Evolutionary conservation across 2,113 vertebrate genomes (phyloP).

Genomic region (Pipra filicauda): DNA sequence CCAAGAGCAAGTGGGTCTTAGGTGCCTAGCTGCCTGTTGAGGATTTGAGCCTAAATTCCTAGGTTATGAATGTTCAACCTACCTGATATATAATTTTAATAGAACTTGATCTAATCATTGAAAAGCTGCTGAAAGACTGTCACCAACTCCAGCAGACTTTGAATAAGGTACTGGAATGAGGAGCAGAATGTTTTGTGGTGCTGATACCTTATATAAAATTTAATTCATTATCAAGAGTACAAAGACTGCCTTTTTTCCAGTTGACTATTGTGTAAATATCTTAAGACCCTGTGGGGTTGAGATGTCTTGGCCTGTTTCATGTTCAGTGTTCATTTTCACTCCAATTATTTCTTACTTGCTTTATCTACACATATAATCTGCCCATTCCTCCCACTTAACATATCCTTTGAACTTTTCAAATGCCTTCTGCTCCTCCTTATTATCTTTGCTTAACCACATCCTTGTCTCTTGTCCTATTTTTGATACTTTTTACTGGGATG

Average conservation of each 20-base stretch:
- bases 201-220: not conserved
- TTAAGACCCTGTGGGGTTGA: constrained; percentile 16
- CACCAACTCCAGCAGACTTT: not conserved
- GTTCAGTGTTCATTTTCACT: constrained; percentile 43
- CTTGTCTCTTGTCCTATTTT: constrained; percentile 30
- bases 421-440: constrained; percentile 38
- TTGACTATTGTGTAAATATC: constrained; percentile 54
- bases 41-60: not conserved
- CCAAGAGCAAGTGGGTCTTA: not conserved
- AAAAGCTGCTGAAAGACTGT: not conserved
- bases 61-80: not conserved
- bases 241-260: not conserved
- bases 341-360: constrained; percentile 54
- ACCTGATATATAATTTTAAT: constrained; percentile 13
- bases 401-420: constrained; percentile 63
- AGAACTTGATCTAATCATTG: not conserved
- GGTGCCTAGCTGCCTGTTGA: not conserved
- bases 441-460: constrained; percentile 38
- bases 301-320: constrained; percentile 42
- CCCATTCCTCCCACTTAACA: constrained; percentile 41
- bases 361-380: constrained; percentile 39
- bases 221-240: not conserved
- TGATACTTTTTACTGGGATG: constrained; percentile 30
- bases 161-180: not conserved
- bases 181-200: not conserved